Percentiles rank a stretch among this genome's conserved stretches.
Evolutionary conservation across 2,797 vertebrate genomes (phyloP).

Genomic region (Neomorphus geoffroyi): DNA sequence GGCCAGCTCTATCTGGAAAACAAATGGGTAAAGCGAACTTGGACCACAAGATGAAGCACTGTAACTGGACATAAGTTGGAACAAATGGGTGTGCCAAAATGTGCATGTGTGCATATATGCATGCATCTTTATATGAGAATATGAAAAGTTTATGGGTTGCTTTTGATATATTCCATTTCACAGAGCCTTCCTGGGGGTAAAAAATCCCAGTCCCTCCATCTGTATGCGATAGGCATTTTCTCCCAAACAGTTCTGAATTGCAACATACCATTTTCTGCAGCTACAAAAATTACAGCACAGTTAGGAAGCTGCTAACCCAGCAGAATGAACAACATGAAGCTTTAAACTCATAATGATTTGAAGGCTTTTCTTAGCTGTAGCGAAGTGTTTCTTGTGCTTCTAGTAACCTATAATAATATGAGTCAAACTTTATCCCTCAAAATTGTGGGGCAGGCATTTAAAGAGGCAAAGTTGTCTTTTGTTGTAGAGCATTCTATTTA

Average conservation of each 20-base stretch:
- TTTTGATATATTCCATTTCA: background rate
- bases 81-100: background rate
- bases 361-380: constrained; percentile 38
- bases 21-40: background rate
- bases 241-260: background rate
- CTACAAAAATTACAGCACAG: constrained; percentile 27
- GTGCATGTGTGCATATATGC: background rate
- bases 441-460: background rate
- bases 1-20: background rate
- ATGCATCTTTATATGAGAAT: background rate
- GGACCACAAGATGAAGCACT: background rate
- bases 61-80: background rate
- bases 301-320: constrained; percentile 6
- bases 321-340: background rate
- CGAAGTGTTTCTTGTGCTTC: constrained; percentile 7
- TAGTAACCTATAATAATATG: constrained; percentile 44
- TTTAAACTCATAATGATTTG: constrained; percentile 31
- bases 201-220: background rate
- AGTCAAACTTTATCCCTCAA: background rate
- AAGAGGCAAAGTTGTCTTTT: constrained; percentile 19
- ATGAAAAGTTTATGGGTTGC: background rate
- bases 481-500: constrained; percentile 6
- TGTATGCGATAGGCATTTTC: constrained; percentile 4
- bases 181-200: background rate
- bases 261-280: constrained; percentile 45